Evolutionary conservation across 2,888 invertebrate species (phyloP), one percentile per base, ranked within the genome.

Genomic region (Bellardia bayeri): DNA sequence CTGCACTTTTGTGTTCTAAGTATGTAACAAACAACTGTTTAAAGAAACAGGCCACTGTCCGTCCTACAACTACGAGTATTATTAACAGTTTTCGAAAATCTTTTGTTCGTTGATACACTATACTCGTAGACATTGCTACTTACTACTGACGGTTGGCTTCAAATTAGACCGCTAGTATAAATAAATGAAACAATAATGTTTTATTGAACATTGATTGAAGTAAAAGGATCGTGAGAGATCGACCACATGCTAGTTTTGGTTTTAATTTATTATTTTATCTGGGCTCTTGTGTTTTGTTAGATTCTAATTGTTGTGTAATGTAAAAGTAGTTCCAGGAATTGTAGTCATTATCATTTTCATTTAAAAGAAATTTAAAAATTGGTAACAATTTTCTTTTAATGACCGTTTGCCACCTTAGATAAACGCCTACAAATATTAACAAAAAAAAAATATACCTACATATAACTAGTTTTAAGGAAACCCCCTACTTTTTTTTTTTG

Each of bases 401-500:
- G 90, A 90, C 90, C 91, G 89, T 92, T 91, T 92, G 92, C 92
- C 92, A 92, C 88, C 86, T 85, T 72, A 69, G 81, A 86, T 86
- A 75, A 85, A 82, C 88, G 89, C 89, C 92, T 89, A 89, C 91
- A 91, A 76, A 63, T 42, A 23, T 64, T 42, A 14, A 37, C 61
- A 63, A 63, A 63, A 63, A 7, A 11, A 51, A 14, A 51, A 51
- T 13, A 11, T n/a, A n/a, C n/a, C n/a, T n/a, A n/a, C n/a, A n/a
- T 51, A 51, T 5, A 14, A 6, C 6, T 2, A n/a, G 6, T n/a
- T 11, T 37, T 9, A 37, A n/a, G 63, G 63, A 33, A 61, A 54
- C 7, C 23, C 56, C 23, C 56, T 58, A 23, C 9, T 23, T 66
- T 23, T 45, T 61, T 14, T 61, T 33, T 33, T 61, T 61, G 3